Evolutionary conservation across 1,140 invertebrate genomes (phyloP).

Genomic region (Samia ricini): DNA sequence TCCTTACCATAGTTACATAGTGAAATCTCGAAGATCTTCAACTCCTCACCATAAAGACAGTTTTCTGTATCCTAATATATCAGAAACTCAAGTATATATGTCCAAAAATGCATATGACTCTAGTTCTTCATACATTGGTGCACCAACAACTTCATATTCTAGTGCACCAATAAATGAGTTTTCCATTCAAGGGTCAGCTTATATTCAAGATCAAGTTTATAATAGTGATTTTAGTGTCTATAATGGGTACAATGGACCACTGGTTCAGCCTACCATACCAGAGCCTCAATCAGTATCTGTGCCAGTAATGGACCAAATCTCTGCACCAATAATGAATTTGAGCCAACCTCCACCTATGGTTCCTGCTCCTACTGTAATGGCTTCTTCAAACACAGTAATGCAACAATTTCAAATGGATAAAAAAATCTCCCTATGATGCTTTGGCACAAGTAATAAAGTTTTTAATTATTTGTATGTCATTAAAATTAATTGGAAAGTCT

Average conservation of each 20-base stretch:
- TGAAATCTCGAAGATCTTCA: conserved; percentile 7
- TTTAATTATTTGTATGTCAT: conserved; percentile 12
- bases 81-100: neutral
- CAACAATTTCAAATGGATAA: conserved; percentile 12
- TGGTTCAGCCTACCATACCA: conserved; percentile 12
- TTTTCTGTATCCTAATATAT: neutral
- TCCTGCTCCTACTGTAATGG: conserved; percentile 31
- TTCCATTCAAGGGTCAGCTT: conserved; percentile 1
- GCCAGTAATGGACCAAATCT: conserved; percentile 13
- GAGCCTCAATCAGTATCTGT: conserved; percentile 44
- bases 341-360: conserved; percentile 11
- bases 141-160: neutral
- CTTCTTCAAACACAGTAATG: conserved; percentile 21
- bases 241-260: conserved; percentile 36
- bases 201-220: conserved; percentile 33
- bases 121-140: neutral
- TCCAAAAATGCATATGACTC: neutral
- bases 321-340: conserved; percentile 6
- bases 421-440: conserved; percentile 45
- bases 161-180: conserved; percentile 2
- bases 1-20: conserved; percentile 4
- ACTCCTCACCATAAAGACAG: neutral
- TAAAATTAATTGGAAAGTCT: conserved; percentile 18
- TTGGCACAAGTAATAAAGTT: conserved; percentile 63
- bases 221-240: conserved; percentile 29